Conservation (phyloP, 2,888 invertebrate species). For the Dioctria linearis region DNA sequence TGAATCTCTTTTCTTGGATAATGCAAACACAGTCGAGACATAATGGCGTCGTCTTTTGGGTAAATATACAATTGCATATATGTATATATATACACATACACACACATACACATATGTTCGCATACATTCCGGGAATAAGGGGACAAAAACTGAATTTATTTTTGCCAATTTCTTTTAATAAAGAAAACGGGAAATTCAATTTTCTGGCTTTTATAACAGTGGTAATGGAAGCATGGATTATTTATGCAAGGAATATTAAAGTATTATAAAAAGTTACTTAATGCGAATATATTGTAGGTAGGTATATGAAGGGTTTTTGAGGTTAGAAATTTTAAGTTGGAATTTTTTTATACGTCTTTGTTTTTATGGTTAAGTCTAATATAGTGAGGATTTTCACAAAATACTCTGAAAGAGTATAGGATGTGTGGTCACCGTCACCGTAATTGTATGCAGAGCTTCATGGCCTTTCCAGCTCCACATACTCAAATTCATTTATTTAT, state of each 20-base stretch:
- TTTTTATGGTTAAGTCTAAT: no score
- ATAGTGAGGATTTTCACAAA: no score
- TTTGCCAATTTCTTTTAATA: conserved; percentile 42
- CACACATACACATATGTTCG: background rate
- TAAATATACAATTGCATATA: conserved; percentile 43
- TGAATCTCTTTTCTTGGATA: conserved; percentile 38
- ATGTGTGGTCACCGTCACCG: no score
- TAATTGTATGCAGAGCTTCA: no score
- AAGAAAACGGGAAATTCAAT: conserved; percentile 32
- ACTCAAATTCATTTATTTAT: no score
- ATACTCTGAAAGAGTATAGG: no score
- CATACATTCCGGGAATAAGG: background rate
- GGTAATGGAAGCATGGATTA: conserved; percentile 4
- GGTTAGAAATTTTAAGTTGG: no score
- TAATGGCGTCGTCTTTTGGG: conserved; percentile 48
- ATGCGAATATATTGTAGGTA: no score
- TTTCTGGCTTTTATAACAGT: conserved; percentile 25
- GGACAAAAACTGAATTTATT: conserved; percentile 44
- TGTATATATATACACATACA: no score
- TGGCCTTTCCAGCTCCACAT: no score
- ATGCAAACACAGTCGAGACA: conserved; percentile 51
- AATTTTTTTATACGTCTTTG: no score
- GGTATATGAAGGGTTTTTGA: no score
- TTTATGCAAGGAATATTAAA: conserved; percentile 19
- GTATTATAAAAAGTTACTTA: background rate